Evolutionary conservation across 2,888 invertebrate species (phyloP).

Genomic region (Chrysotoxum bicinctum): DNA sequence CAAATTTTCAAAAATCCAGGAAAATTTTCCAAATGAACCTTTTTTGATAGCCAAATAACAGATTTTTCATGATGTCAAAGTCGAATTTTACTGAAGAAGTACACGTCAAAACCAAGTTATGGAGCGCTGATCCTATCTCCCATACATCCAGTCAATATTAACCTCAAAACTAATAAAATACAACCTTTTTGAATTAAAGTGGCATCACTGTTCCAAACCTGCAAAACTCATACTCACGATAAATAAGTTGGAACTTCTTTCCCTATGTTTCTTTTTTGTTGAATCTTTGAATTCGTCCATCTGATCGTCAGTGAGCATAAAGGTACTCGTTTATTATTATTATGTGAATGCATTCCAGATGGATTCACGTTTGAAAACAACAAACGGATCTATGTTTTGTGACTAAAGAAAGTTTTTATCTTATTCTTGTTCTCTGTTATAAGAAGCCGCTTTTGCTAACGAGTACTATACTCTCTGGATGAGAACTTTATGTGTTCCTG

Average conservation of each 20-base stretch:
- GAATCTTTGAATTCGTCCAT: constrained; percentile 39
- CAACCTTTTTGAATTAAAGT: not conserved
- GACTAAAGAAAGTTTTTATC: constrained; percentile 44
- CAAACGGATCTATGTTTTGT: constrained; percentile 58
- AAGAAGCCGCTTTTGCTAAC: constrained; percentile 35
- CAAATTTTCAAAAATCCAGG: too few relatives aligned
- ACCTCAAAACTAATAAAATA: too few relatives aligned
- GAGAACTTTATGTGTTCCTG: constrained; percentile 24
- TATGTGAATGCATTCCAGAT: constrained; percentile 38
- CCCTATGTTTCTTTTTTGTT: constrained; percentile 4
- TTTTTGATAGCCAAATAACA: too few relatives aligned
- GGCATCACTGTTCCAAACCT: constrained; percentile 28
- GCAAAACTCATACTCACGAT: constrained; percentile 31
- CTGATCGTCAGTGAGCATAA: constrained; percentile 38
- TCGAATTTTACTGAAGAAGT: too few relatives aligned
- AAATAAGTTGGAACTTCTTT: constrained; percentile 12
- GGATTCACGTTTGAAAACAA: constrained; percentile 47
- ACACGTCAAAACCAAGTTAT: too few relatives aligned
- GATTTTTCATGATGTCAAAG: too few relatives aligned
- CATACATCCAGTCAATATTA: too few relatives aligned
- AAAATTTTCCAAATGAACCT: too few relatives aligned
- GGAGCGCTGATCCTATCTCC: too few relatives aligned
- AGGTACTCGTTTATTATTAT: constrained; percentile 16
- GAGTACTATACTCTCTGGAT: constrained; percentile 1
- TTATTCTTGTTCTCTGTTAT: constrained; percentile 23